Conservation (phyloP, 2,113 vertebrate species). For the Campylorhamphus procurvoides region DNA sequence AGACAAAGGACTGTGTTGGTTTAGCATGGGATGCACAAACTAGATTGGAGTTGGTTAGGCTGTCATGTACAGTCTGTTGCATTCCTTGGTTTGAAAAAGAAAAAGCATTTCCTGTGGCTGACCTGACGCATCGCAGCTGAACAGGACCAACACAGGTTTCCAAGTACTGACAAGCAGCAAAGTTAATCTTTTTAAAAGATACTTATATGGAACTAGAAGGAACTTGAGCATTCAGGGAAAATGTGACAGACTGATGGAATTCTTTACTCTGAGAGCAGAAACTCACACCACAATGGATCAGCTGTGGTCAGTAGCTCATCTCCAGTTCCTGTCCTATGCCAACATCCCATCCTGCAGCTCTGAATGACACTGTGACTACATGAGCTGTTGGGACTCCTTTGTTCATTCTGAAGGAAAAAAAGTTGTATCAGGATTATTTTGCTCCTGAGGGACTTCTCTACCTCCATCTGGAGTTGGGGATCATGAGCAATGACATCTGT, state of each 20-base stretch:
- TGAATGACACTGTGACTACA: not conserved
- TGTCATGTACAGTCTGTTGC: not conserved
- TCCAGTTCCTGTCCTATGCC: not conserved
- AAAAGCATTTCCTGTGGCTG: not conserved
- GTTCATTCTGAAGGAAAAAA: not conserved
- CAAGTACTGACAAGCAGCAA: not conserved
- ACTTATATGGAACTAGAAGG: not conserved
- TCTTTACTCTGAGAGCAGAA: not conserved
- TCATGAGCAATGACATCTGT: not conserved
- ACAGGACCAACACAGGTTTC: not conserved
- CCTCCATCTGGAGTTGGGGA: accelerated
- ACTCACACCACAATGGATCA: not conserved
- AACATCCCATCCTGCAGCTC: not conserved
- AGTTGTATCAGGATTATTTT: not conserved
- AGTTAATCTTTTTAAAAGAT: not conserved
- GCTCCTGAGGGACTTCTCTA: not conserved
- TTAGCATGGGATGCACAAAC: not conserved
- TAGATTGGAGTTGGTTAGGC: not conserved
- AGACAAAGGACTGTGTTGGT: not conserved
- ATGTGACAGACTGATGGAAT: not conserved
- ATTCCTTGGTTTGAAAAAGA: not conserved
- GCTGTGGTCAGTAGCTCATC: not conserved
- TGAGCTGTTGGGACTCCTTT: not conserved
- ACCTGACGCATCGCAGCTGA: not conserved
- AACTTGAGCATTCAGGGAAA: not conserved